Evolutionary conservation across 2,113 vertebrate species (phyloP).

Genomic region (Spheniscus mendiculus): DNA sequence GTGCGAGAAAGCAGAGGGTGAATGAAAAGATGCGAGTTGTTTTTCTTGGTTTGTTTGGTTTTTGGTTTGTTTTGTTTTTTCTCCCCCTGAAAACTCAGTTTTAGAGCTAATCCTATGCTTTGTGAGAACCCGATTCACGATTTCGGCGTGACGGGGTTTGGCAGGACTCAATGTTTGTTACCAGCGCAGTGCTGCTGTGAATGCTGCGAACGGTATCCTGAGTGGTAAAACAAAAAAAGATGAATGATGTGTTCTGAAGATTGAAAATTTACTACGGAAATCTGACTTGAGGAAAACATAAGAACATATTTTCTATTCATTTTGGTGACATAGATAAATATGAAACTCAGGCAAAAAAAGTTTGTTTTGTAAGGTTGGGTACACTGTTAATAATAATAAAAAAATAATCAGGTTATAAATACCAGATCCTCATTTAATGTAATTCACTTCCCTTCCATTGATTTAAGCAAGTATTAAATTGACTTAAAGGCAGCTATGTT

Average conservation of each 20-base stretch:
- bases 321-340: background rate
- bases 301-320: background rate
- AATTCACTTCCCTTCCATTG: background rate
- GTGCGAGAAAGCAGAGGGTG: background rate
- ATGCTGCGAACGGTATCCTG: background rate
- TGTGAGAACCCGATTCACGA: background rate
- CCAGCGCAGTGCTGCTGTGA: background rate
- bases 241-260: background rate
- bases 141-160: background rate
- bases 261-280: background rate
- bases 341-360: background rate
- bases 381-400: background rate
- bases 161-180: background rate
- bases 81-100: background rate
- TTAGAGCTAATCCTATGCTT: background rate
- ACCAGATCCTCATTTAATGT: background rate
- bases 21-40: background rate
- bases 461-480: constrained; percentile 17
- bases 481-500: constrained; percentile 1
- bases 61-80: no score
- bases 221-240: background rate
- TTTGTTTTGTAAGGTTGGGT: background rate
- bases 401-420: background rate
- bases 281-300: background rate
- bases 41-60: background rate